phyloP scores from a whole-genome alignment of 2,888 invertebrate species.

The Hirtodrosophila histrioides region DNA sequence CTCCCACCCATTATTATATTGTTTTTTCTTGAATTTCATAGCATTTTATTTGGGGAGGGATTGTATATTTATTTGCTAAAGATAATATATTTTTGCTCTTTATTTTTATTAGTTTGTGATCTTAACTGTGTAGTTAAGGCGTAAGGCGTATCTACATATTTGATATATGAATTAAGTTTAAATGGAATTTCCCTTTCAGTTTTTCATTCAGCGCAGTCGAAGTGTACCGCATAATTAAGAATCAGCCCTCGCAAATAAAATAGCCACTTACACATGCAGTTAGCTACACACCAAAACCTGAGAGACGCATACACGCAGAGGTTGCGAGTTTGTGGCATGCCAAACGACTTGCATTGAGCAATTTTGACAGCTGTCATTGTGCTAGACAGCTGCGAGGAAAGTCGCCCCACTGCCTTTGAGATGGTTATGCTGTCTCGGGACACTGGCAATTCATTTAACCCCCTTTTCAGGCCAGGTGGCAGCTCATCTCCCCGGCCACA shows the following conservation, averaged over 20 bases:
- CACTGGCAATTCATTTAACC: slow-evolving; percentile 56
- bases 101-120: no score
- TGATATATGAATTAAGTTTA: no score
- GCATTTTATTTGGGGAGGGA: no score
- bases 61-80: no score
- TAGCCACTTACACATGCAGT: slow-evolving; percentile 60
- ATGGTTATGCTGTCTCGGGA: slow-evolving; percentile 32
- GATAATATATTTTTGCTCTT: no score
- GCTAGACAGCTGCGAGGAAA: slow-evolving; percentile 42
- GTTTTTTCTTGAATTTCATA: no score
- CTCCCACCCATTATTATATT: no score
- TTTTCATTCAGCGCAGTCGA: no score
- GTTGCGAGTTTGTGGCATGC: slow-evolving; percentile 51
- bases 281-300: slow-evolving; percentile 8
- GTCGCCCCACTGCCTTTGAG: slow-evolving; percentile 3
- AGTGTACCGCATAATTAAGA: no score
- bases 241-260: slow-evolving; percentile 22
- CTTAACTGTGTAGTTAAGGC: no score
- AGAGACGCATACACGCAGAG: slow-evolving; percentile 26
- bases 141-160: no score
- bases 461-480: slow-evolving; percentile 3
- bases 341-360: slow-evolving; percentile 61
- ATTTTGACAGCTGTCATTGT: slow-evolving; percentile 76
- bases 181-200: no score
- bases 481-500: slow-evolving; percentile 17